Conservation (phyloP, 2,888 invertebrate species). For the Coenonympha arcania region DNA sequence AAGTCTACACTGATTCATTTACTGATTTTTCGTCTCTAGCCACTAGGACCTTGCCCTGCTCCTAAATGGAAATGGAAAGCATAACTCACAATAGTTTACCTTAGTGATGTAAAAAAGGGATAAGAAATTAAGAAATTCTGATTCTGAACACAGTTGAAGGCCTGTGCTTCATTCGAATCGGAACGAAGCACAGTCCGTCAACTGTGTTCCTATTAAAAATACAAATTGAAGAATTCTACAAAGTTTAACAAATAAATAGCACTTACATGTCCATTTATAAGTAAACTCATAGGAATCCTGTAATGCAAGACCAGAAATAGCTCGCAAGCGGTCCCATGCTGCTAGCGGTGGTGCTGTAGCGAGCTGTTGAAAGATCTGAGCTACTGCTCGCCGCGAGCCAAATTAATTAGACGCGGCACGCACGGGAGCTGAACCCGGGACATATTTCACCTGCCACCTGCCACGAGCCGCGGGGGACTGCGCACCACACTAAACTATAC, state of each 20-base stretch:
- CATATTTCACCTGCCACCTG: conserved; percentile 36
- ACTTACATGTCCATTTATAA: not conserved
- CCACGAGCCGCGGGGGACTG: conserved; percentile 11
- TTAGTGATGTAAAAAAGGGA: too few relatives aligned
- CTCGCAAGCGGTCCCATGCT: conserved; percentile 21
- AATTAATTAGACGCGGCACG: conserved; percentile 50
- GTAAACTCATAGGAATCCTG: conserved; percentile 10
- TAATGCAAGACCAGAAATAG: conserved; percentile 12
- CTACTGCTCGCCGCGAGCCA: conserved; percentile 39
- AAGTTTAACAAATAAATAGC: not conserved
- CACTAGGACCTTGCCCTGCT: too few relatives aligned
- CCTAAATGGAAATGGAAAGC: too few relatives aligned
- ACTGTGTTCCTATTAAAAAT: too few relatives aligned
- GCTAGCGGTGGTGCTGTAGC: conserved; percentile 10
- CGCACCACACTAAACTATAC: conserved; percentile 2
- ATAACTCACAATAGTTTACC: too few relatives aligned
- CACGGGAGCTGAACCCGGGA: conserved; percentile 42
- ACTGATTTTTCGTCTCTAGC: too few relatives aligned
- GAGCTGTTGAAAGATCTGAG: conserved; percentile 19
- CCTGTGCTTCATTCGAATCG: too few relatives aligned
- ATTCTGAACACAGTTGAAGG: too few relatives aligned
- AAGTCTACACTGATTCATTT: too few relatives aligned
- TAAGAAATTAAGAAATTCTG: too few relatives aligned
- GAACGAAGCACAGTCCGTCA: too few relatives aligned
- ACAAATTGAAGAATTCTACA: too few relatives aligned